Evolutionary conservation across 2,797 vertebrate species (phyloP).

Genomic region (Sternarchorhynchus goeldii): DNA sequence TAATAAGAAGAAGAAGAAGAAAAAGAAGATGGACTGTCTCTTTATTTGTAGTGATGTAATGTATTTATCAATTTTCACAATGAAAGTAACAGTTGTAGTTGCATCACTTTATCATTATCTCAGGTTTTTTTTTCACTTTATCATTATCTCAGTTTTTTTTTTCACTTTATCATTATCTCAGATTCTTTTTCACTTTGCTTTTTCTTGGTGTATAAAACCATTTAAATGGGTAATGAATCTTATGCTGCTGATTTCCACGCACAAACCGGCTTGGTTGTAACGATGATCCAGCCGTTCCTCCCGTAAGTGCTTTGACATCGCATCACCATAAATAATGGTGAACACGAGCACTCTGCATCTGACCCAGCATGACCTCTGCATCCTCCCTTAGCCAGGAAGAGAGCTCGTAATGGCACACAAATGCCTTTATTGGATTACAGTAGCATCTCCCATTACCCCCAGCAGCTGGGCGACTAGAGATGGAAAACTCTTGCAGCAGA

Average conservation of each 20-base stretch:
- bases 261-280: constrained; percentile 54
- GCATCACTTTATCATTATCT: too few relatives aligned
- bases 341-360: constrained; percentile 69
- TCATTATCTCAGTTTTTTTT: too few relatives aligned
- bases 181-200: not conserved
- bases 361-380: constrained; percentile 70
- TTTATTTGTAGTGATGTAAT: too few relatives aligned
- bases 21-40: not conserved
- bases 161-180: not conserved
- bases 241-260: constrained; percentile 30
- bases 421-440: constrained; percentile 78
- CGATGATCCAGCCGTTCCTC: constrained; percentile 67
- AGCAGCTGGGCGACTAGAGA: constrained; percentile 57
- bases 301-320: constrained; percentile 75
- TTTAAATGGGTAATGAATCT: constrained; percentile 39
- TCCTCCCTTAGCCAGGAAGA: constrained; percentile 73
- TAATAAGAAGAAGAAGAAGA: not conserved
- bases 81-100: too few relatives aligned
- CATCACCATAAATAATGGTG: constrained; percentile 74
- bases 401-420: constrained; percentile 74
- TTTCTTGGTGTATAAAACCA: constrained; percentile 7
- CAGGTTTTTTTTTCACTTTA: not conserved
- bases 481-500: constrained; percentile 33
- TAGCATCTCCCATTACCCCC: constrained; percentile 72
- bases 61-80: too few relatives aligned